Evolutionary conservation across 2,797 vertebrate species (phyloP).

Genomic region (Alca torda): DNA sequence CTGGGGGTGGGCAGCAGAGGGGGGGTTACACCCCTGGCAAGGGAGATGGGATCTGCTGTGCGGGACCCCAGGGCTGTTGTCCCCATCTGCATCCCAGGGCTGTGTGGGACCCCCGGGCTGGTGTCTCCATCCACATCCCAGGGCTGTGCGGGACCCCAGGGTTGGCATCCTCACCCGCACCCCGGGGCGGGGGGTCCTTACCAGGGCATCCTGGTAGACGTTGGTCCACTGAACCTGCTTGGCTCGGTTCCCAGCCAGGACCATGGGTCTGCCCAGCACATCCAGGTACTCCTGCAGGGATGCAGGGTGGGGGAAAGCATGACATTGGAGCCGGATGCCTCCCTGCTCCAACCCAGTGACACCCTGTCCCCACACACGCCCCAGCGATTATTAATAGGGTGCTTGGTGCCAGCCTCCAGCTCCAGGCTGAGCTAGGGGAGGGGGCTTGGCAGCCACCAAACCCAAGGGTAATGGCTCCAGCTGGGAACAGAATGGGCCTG

Average conservation of each 20-base stretch:
- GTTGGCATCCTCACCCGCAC: too few relatives aligned
- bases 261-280: conserved; percentile 96
- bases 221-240: conserved; percentile 99
- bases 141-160: background rate
- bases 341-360: background rate
- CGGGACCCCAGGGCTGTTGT: too few relatives aligned
- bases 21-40: background rate
- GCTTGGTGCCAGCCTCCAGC: background rate
- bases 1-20: background rate
- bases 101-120: background rate
- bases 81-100: background rate
- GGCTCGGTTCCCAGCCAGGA: conserved; percentile 89
- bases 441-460: background rate
- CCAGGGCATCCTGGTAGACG: conserved; percentile 97
- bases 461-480: background rate
- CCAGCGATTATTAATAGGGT: background rate
- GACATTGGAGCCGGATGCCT: background rate
- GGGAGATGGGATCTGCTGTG: background rate
- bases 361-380: background rate
- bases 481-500: background rate
- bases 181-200: conserved; percentile 60
- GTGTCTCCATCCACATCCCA: too few relatives aligned
- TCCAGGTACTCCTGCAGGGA: conserved; percentile 92
- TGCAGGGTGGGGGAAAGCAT: background rate
- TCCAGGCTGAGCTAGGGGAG: background rate